A percentile compares a stretch with the other conserved stretches of the same genome.
These are phyloP conservation scores for Cryptotis parvus DNA, from an alignment of 2,113 vertebrate genomes.

Conservation along the genomic window DNA sequence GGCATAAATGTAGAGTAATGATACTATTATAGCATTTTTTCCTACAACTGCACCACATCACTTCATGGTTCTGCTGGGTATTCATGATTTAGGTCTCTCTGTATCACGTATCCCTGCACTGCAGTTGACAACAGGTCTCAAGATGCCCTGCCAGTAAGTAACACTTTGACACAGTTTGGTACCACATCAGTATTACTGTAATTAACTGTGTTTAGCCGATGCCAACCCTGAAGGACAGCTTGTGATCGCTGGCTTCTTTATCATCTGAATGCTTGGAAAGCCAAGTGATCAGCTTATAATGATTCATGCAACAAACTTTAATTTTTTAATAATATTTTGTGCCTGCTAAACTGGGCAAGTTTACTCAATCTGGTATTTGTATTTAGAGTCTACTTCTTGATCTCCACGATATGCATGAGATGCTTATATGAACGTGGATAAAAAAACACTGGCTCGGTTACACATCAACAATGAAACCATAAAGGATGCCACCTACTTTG, in stretches of 20 bases:
- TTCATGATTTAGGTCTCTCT: constrained; percentile 31
- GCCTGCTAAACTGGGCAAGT: constrained; percentile 22
- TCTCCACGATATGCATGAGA: constrained; percentile 3
- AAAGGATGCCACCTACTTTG: neutral
- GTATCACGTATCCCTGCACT: neutral
- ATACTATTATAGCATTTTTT: neutral
- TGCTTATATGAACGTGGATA: neutral
- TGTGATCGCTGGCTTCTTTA: constrained; percentile 66
- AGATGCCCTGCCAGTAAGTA: constrained; percentile 29
- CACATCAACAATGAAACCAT: neutral
- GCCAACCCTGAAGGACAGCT: constrained; percentile 58
- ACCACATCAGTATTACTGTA: constrained; percentile 34
- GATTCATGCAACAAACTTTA: constrained; percentile 54
- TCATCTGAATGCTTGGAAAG: constrained; percentile 50
- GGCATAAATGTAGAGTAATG: neutral
- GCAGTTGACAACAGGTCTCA: constrained; percentile 58
- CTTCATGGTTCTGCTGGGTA: neutral
- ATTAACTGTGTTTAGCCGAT: constrained; percentile 19
- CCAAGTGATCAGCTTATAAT: constrained; percentile 69
- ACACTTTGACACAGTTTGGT: constrained; percentile 29
- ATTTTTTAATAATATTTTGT: constrained; percentile 61
- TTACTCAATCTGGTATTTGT: neutral
- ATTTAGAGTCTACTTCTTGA: constrained; percentile 26
- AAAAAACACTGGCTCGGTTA: constrained; percentile 32
- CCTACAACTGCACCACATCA: neutral